phyloP scores from a whole-genome alignment of 2,797 vertebrate genomes.

The Amblyopsis hoosieri region DNA sequence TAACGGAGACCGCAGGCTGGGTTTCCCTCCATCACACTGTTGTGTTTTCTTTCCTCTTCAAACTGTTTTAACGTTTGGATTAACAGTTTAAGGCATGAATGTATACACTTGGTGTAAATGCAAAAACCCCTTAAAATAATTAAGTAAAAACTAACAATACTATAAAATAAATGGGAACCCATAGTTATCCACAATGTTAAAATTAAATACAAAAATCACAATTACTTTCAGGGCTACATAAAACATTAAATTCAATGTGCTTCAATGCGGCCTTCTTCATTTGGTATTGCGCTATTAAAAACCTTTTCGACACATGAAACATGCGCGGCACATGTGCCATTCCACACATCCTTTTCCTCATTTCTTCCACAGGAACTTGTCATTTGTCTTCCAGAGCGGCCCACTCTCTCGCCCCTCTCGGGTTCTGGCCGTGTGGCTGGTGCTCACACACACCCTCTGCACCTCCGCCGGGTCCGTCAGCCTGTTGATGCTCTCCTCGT shows the following conservation, averaged over 20 bases:
- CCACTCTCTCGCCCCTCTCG: constrained; percentile 56
- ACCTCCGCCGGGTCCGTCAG: constrained; percentile 86
- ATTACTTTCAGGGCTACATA: neutral
- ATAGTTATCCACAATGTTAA: neutral
- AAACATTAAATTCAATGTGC: neutral
- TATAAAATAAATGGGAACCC: neutral
- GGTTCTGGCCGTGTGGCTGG: constrained; percentile 48
- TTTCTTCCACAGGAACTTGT: constrained; percentile 93
- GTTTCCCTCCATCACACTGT: constrained; percentile 14
- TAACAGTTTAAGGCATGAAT: neutral
- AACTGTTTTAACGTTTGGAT: neutral
- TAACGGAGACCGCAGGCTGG: constrained; percentile 9
- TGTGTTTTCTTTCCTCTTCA: constrained; percentile 12
- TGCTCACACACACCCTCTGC: constrained; percentile 84
- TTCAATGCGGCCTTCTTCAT: neutral
- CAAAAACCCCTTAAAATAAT: neutral
- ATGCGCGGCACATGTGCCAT: neutral
- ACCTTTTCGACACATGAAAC: neutral
- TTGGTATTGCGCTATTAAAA: neutral
- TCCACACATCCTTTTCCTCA: constrained; percentile 18
- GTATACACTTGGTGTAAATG: neutral
- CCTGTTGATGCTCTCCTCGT: constrained; percentile 86
- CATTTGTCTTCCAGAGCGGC: constrained; percentile 90
- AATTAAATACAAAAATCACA: neutral
- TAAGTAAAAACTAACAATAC: neutral